These are phyloP conservation scores for Erebia ligea DNA, from an alignment of 2,888 invertebrate species.

Conservation along the genomic window DNA sequence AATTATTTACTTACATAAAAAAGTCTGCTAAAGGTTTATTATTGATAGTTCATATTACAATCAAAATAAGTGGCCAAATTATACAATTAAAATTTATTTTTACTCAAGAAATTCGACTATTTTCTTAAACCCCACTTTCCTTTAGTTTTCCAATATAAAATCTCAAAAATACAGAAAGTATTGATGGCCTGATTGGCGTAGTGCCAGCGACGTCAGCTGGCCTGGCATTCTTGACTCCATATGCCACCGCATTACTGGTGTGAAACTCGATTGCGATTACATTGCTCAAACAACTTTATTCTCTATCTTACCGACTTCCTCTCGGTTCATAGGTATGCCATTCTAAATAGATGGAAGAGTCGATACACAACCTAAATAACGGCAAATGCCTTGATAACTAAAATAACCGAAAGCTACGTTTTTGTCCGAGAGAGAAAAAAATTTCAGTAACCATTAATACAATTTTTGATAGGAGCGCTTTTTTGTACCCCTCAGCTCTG, in stretches of 20 bases:
- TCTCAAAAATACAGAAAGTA: slow-evolving; percentile 38
- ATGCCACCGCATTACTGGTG: slow-evolving; percentile 29
- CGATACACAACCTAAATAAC: too few relatives aligned
- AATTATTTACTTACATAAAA: too few relatives aligned
- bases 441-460: too few relatives aligned
- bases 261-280: slow-evolving; percentile 30
- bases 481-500: too few relatives aligned
- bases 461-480: too few relatives aligned
- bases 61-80: background rate
- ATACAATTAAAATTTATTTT: background rate
- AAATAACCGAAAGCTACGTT: too few relatives aligned
- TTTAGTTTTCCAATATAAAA: slow-evolving; percentile 27
- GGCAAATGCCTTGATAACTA: too few relatives aligned
- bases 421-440: too few relatives aligned
- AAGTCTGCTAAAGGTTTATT: too few relatives aligned
- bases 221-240: slow-evolving; percentile 35
- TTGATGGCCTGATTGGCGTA: slow-evolving; percentile 37
- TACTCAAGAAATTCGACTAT: background rate
- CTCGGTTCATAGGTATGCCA: too few relatives aligned
- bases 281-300: slow-evolving; percentile 23
- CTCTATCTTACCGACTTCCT: background rate
- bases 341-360: too few relatives aligned
- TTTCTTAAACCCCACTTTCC: background rate
- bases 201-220: slow-evolving; percentile 39
- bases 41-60: background rate